Evolutionary conservation across 2,113 vertebrate species (phyloP), one percentile per base, ranked within the genome.

Genomic region (Donacobius atricapilla): DNA sequence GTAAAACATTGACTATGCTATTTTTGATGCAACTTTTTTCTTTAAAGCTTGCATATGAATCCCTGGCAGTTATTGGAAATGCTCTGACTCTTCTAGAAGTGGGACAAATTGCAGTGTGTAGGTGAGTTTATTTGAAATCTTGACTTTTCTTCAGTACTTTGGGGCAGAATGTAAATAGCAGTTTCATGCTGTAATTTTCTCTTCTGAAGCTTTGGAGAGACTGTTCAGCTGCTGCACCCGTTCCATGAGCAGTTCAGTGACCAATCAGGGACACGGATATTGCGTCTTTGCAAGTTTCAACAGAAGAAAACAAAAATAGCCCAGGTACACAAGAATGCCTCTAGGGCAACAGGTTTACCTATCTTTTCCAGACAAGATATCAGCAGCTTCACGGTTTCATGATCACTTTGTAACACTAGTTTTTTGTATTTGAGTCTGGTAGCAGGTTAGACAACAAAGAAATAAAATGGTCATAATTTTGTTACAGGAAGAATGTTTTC

Each of bases 281-380:
- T 99, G 71, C 96, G 98, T 24, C 98, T 99, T 35, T 99, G 99
- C 97, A 99, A 98, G 97, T 99, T 99, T 96, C 99, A 99, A 58
- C 99, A 99, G 96, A 99, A 99, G 98, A 99, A 99, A 97, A 99
- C 99, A 70, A 98, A 98, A 90, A 99, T 99, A 96, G 99, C 99
- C 65, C 99, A 99, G 98, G 99, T 99, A 94, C 65, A 17, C 10
- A 33, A 47, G 47, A 87, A 64, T 68, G n/a, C 17, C 27, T 82
- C 48, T 11, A 57, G 21, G 37, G 11, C 37, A 84, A 21, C 10
- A 44, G 16, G 17, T 57, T 73, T 79, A 11, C 53, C 77, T 6
- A 0, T 84, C 42, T 78, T 60, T 42, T 31, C 37, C 48, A 61
- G 35, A 35, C 13, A 17, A 58, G 47, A 6, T 35, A 47, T 2